Evolutionary conservation across 2,113 vertebrate species (phyloP).

Genomic region (Shinisaurus crocodilurus): DNA sequence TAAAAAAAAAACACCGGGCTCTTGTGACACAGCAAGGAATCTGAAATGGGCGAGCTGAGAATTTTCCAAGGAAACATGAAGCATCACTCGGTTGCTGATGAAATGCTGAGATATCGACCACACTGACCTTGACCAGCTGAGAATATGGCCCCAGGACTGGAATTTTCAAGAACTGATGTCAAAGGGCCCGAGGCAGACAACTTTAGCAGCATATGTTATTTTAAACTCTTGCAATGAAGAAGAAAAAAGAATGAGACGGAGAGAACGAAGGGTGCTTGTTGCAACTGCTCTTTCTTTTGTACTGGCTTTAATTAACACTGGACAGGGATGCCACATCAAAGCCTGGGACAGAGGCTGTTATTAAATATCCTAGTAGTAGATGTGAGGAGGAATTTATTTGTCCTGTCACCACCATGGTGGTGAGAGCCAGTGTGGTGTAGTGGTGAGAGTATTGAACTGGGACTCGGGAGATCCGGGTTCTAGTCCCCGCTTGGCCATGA

Average conservation of each 20-base stretch:
- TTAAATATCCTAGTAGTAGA: conserved; percentile 41
- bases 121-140: conserved; percentile 1
- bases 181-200: not conserved
- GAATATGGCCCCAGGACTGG: not conserved
- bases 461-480: too few species aligned
- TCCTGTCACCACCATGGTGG: too few species aligned
- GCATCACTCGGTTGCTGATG: not conserved
- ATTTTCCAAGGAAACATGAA: not conserved
- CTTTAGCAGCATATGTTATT: conserved; percentile 33
- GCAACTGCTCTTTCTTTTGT: not conserved
- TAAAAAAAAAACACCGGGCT: not conserved
- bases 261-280: not conserved
- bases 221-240: not conserved
- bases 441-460: too few species aligned
- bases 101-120: not conserved
- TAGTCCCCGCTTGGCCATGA: too few species aligned
- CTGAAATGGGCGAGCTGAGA: not conserved
- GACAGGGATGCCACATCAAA: conserved; percentile 51
- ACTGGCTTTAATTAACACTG: conserved; percentile 45
- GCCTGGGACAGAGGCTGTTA: conserved; percentile 34
- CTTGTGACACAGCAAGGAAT: not conserved
- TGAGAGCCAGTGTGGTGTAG: too few species aligned
- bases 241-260: too few species aligned
- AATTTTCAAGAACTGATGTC: conserved; percentile 35
- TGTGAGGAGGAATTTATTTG: not conserved